Evolutionary conservation across 2,113 vertebrate genomes (phyloP).

Genomic region (Triplophysa siluroides): DNA sequence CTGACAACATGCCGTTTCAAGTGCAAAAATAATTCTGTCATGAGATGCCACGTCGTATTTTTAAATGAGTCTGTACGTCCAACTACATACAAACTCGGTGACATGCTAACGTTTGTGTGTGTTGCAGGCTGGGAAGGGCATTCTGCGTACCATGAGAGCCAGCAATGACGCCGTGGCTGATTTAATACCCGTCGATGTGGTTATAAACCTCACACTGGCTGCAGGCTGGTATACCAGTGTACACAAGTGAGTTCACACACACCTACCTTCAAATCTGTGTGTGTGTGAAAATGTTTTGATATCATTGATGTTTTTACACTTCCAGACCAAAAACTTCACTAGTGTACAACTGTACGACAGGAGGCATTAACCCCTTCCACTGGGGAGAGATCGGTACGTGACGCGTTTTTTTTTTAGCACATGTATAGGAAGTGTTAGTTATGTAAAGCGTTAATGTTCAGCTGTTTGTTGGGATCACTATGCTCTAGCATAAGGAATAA

Average conservation of each 20-base stretch:
- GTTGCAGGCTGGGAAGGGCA: conserved; percentile 86
- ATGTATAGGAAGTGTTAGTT: too few relatives aligned
- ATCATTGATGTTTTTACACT: conserved; percentile 14
- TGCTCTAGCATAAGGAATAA: too few relatives aligned
- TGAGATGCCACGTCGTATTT: too few relatives aligned
- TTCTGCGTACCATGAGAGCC: conserved; percentile 82
- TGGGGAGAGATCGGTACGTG: conserved; percentile 91
- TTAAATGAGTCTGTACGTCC: too few relatives aligned
- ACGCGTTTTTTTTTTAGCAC: neutral
- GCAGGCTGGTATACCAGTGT: conserved; percentile 92
- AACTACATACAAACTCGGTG: too few relatives aligned
- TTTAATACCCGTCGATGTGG: conserved; percentile 88
- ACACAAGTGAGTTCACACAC: conserved; percentile 76
- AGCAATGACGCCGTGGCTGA: conserved; percentile 86
- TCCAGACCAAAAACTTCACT: conserved; percentile 85
- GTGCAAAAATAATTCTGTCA: too few relatives aligned
- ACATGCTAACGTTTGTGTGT: conserved; percentile 16
- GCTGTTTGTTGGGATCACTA: too few relatives aligned
- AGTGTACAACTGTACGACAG: conserved; percentile 94
- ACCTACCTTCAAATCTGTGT: neutral
- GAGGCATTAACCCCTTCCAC: conserved; percentile 89
- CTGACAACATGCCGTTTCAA: too few relatives aligned
- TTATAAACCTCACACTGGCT: conserved; percentile 87
- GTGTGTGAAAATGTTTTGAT: neutral
- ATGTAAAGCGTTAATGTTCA: too few relatives aligned